Percentiles rank a stretch among this genome's conserved stretches.
These are phyloP conservation scores for Sinocyclocheilus anophthalmus DNA, from an alignment of 2,113 vertebrate species.

Conservation along the genomic window DNA sequence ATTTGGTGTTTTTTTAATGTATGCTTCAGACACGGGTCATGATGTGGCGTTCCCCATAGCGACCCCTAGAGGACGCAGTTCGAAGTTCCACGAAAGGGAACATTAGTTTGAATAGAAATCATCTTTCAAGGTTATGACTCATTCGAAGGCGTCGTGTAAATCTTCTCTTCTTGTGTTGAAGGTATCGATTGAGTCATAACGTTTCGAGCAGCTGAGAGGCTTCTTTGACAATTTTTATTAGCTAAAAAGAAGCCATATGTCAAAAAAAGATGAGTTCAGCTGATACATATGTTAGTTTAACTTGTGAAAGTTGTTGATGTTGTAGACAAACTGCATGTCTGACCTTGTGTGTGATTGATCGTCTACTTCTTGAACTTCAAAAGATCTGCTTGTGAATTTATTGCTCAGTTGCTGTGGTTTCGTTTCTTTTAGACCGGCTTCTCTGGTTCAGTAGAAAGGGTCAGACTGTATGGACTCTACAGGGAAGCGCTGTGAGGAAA, in stretches of 20 bases:
- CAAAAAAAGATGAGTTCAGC: slow-evolving; percentile 17
- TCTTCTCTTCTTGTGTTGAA: background rate
- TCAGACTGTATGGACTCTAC: slow-evolving; percentile 12
- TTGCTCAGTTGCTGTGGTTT: background rate
- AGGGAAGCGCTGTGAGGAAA: slow-evolving; percentile 1
- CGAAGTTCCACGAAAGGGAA: too few relatives aligned
- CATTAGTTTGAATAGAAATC: background rate
- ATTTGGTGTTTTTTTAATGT: too few relatives aligned
- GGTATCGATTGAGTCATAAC: slow-evolving; percentile 13
- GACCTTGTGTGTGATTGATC: background rate
- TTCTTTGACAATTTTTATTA: background rate
- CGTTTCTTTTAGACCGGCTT: background rate
- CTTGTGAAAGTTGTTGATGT: background rate
- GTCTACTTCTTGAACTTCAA: background rate
- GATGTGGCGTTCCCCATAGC: too few relatives aligned
- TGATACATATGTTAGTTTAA: background rate
- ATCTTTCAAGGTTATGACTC: background rate
- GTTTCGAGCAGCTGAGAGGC: background rate
- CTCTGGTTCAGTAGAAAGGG: slow-evolving; percentile 23
- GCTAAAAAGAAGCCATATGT: slow-evolving; percentile 3
- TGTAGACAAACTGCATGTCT: background rate
- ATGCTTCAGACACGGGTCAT: too few relatives aligned
- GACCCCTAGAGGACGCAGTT: too few relatives aligned
- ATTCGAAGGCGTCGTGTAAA: background rate
- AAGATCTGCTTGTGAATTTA: slow-evolving; percentile 16